Percentiles rank a stretch among this genome's conserved stretches.
These are phyloP conservation scores for Chondrilla cf. caribensis DNA, from an alignment of 37 sponge, comb jelly and placozoan genomes.

Conservation along the genomic window DNA sequence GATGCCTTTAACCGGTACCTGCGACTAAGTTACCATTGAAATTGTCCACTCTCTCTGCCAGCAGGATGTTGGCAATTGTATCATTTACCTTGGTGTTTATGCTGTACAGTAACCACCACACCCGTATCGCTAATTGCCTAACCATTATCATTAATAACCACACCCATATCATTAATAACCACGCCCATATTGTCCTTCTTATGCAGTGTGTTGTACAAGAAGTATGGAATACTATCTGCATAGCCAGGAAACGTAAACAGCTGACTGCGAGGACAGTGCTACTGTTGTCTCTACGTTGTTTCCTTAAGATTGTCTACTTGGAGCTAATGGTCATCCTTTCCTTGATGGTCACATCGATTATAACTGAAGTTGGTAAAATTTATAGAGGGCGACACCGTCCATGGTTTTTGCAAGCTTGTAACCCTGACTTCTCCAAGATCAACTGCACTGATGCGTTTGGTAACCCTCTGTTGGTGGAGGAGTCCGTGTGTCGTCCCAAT, in stretches of 20 bases:
- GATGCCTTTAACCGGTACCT: no score
- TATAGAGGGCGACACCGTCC: conserved; percentile 56
- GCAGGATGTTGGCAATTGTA: no score
- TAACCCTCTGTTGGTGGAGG: conserved; percentile 34
- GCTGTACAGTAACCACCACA: no score
- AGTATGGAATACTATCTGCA: neutral
- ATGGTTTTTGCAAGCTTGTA: conserved; percentile 51
- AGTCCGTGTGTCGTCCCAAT: conserved; percentile 3
- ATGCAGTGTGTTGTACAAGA: conserved; percentile 18
- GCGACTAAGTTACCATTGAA: no score
- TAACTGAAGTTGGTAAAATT: conserved; percentile 52
- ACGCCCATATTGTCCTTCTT: no score
- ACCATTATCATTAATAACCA: no score
- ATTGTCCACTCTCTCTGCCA: no score
- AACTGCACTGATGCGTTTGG: conserved; percentile 59
- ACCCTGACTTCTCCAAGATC: conserved; percentile 56
- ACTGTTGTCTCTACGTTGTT: no score
- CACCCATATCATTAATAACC: no score
- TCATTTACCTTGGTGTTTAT: no score
- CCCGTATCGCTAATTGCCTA: no score
- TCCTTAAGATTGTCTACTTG: neutral
- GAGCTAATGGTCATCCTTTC: conserved; percentile 37
- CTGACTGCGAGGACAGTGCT: no score
- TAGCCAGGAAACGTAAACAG: neutral
- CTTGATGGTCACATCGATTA: conserved; percentile 28